phyloP scores from a whole-genome alignment of 2,113 vertebrate genomes.

The Tragulus kanchil region DNA sequence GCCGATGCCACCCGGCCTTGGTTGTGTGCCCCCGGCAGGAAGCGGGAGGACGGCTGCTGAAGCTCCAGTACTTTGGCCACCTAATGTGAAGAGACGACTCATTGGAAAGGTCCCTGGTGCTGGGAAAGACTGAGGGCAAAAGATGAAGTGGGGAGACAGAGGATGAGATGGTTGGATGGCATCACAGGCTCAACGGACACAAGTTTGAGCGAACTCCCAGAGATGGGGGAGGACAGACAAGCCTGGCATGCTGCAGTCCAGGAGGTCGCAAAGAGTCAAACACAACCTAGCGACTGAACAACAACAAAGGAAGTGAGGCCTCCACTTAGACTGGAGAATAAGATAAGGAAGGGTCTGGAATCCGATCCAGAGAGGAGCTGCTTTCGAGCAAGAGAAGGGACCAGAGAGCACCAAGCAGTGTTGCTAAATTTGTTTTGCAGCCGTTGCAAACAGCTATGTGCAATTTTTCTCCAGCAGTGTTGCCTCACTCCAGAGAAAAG shows the following conservation, averaged over 20 bases:
- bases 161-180: neutral
- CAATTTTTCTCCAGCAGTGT: neutral
- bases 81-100: neutral
- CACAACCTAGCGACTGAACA: neutral
- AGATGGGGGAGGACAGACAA: neutral
- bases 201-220: neutral
- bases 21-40: too few species aligned
- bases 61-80: neutral
- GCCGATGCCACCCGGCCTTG: neutral
- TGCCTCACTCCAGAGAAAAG: slow-evolving; percentile 61
- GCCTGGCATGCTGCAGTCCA: neutral
- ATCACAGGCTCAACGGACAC: neutral
- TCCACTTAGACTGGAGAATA: neutral
- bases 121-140: neutral
- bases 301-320: neutral
- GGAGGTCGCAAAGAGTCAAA: neutral
- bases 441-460: neutral
- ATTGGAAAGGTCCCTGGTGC: neutral
- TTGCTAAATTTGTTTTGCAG: neutral
- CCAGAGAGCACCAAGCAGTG: neutral
- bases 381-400: neutral
- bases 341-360: neutral
- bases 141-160: neutral
- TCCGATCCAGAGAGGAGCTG: neutral
- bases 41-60: neutral